Evolutionary conservation across 2,797 vertebrate species (phyloP).

Genomic region (Pseudocheirus occidentalis): DNA sequence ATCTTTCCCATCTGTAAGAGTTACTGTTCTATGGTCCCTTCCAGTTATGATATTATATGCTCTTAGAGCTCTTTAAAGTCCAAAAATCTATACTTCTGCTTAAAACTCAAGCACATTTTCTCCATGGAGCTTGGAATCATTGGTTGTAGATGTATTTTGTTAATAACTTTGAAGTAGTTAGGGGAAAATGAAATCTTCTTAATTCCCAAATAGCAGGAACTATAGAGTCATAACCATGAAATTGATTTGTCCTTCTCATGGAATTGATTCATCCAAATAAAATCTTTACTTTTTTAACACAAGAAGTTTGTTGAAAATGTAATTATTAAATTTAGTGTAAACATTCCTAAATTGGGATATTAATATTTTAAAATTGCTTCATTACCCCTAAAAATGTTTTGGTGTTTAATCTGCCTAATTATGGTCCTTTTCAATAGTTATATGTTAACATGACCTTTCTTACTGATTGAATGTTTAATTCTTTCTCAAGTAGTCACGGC

Average conservation of each 20-base stretch:
- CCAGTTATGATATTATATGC: not conserved
- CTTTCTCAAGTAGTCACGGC: conserved; percentile 74
- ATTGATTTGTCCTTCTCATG: conserved; percentile 4
- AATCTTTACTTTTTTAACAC: conserved; percentile 65
- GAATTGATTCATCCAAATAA: conserved; percentile 39
- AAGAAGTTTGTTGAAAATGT: conserved; percentile 74
- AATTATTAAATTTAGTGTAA: conserved; percentile 78
- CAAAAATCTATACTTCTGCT: not conserved
- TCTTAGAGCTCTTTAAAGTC: not conserved
- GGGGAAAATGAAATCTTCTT: conserved; percentile 37
- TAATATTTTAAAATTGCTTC: conserved; percentile 83
- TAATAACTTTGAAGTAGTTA: conserved; percentile 47
- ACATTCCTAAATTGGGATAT: conserved; percentile 79
- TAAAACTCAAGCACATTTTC: not conserved
- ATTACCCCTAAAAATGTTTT: conserved; percentile 81
- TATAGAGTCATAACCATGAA: not conserved
- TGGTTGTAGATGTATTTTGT: conserved; percentile 48
- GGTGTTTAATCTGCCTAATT: conserved; percentile 82
- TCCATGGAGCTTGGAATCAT: not conserved
- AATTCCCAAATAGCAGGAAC: conserved; percentile 51
- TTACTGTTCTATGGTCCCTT: not conserved
- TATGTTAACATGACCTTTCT: conserved; percentile 83
- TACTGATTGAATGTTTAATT: conserved; percentile 81
- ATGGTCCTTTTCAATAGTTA: conserved; percentile 85
- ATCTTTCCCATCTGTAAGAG: not conserved